Base-by-base conservation (phyloP, 2,113 vertebrate species). In the Salvator merianae region DNA sequence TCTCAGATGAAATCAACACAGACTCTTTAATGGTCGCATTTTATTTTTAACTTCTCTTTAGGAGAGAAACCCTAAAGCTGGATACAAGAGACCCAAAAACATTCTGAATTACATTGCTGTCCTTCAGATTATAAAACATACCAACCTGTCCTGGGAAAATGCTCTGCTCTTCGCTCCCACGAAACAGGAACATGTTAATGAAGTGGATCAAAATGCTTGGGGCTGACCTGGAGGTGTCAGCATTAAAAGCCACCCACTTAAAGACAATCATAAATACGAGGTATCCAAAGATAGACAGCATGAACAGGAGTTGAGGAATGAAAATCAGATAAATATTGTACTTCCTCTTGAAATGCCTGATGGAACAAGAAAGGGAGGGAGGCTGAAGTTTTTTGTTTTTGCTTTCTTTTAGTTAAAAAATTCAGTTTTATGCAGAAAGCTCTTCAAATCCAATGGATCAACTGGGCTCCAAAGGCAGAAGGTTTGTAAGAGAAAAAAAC, bases 171-270 rank as follows among this genome's bases (percentile, higher is more conserved):
- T 88, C 71, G 2, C 59, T 93, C n/a, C 91, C 93, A 73, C 96
- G 96, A 93, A 98, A 98, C 28, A 99, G 92, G 89, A 99, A 99
- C 98, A 99, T 99, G 95, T 98, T 98, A 86, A 99, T 99, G 86
- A 99, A 99, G 6, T 98, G 95, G 53, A 99, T 98, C 85, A 99
- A 97, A 88, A 99, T 98, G 91, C 98, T 99, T 0, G 99, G 99
- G 28, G 98, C 98, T 0, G 72, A 1, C 5, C 30, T 91, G 2
- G 98, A 98, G 83, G 97, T 91, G 24, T 86, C 26, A 0, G 94
- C 96, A 2, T 97, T 95, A 88, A 96, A 99, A 0, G 93, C 94
- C 83, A 99, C 89, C 98, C 99, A 99, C 91, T 99, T 99, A 87
- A 97, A 99, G 86, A 99, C 1, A 36, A 99, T 97, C 97, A 99